A percentile compares a stretch with the other conserved stretches of the same genome.
Evolutionary conservation across 2,113 vertebrate genomes (phyloP).

Genomic region (Grus americana): DNA sequence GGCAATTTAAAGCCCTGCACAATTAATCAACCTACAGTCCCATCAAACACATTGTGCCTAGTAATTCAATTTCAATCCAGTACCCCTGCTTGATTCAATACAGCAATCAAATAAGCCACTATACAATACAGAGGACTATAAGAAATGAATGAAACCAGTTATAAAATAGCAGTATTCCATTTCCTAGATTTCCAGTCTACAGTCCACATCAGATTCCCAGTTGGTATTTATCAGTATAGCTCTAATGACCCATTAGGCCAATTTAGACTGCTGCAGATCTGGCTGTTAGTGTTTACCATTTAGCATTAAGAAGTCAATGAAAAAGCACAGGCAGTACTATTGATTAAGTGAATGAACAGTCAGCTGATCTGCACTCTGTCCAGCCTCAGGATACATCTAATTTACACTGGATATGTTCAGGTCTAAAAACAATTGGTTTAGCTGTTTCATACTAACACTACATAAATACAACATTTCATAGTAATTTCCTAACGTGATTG

Average conservation of each 20-base stretch:
- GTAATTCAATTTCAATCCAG: not conserved
- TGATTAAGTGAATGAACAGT: conserved; percentile 13
- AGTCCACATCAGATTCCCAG: not conserved
- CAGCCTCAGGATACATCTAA: not conserved
- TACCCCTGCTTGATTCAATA: not conserved
- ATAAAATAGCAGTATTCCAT: not conserved
- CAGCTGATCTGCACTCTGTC: not conserved
- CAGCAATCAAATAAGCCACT: not conserved
- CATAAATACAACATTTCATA: not conserved
- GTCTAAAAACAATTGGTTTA: conserved; percentile 3
- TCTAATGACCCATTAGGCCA: conserved; percentile 41
- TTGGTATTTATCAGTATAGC: conserved; percentile 6
- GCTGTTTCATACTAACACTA: not conserved
- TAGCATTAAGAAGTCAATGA: conserved; percentile 21
- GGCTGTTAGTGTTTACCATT: conserved; percentile 8
- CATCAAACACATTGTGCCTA: not conserved
- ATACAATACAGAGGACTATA: not conserved
- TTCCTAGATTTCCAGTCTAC: not conserved
- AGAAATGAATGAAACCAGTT: not conserved
- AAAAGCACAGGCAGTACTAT: conserved; percentile 29
- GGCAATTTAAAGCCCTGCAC: not conserved
- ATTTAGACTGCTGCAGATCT: conserved; percentile 13
- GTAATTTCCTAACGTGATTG: not conserved
- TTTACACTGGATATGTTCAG: not conserved
- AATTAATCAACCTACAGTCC: not conserved